Percentiles rank a stretch among this genome's conserved stretches.
These are phyloP conservation scores for Rhinogobio ventralis DNA, from an alignment of 2,797 vertebrate genomes.

Conservation along the genomic window DNA sequence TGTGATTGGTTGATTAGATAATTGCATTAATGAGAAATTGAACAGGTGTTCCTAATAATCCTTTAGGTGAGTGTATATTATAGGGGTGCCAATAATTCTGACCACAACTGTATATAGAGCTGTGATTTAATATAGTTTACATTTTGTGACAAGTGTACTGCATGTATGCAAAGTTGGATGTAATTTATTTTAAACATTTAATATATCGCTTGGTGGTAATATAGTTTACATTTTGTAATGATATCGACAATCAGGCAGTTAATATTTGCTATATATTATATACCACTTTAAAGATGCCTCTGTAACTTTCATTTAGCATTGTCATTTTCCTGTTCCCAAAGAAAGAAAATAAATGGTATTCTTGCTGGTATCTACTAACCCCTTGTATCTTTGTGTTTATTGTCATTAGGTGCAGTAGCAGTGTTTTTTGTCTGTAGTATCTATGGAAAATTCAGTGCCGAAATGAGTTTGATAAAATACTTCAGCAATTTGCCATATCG, in stretches of 20 bases:
- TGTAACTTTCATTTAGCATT: not conserved
- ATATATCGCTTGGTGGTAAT: not conserved
- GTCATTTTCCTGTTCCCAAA: not conserved
- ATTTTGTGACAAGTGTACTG: not conserved
- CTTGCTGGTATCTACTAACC: not conserved
- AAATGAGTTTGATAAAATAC: slow-evolving; percentile 45
- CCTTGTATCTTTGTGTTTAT: not conserved
- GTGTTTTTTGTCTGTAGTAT: slow-evolving; percentile 16
- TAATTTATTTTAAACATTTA: not conserved
- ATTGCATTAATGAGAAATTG: too few relatives aligned
- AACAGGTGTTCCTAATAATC: too few relatives aligned
- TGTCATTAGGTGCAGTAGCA: slow-evolving; percentile 15
- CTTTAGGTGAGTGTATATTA: too few relatives aligned
- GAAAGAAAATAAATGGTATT: not conserved
- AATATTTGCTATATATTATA: not conserved
- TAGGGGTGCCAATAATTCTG: too few relatives aligned
- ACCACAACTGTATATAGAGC: too few relatives aligned
- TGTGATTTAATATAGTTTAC: not conserved
- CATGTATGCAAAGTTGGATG: not conserved
- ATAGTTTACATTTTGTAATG: not conserved
- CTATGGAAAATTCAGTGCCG: slow-evolving; percentile 21
- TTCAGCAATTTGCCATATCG: slow-evolving; percentile 44
- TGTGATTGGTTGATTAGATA: too few relatives aligned
- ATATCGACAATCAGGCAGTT: not conserved
- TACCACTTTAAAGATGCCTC: not conserved